Evolutionary conservation across 2,797 vertebrate species (phyloP), one percentile per base, ranked within the genome.

Genomic region (Scarus forsteni): DNA sequence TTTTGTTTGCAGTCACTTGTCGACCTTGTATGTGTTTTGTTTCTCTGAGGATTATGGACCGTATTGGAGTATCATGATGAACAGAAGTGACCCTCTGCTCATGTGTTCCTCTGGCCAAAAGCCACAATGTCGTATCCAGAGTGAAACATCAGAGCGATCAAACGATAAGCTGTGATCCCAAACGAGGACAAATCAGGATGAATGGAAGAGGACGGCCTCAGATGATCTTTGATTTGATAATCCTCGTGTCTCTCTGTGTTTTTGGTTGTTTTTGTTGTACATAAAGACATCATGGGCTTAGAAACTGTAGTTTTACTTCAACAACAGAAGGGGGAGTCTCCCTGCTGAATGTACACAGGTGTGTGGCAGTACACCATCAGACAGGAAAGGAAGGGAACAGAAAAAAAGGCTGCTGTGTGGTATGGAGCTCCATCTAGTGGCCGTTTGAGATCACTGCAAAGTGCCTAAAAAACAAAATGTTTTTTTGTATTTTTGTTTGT

Each of bases 341-440:
- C 50, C 54, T 65, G 44, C 67, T 75, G 70, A 27, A 70, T 61
- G 42, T 14, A 19, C 38, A 70, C 51, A 9, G 12, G 50, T 53
- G 53, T 74, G 42, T 72, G 72, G 68, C 79, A 79, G 48, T 84
- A 83, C 88, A 87, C 66, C 50, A 53, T 12, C n/a, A 3, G 1
- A 50, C 43, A 12, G 10, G 13, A 13, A 6, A 12, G 40, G 40
- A 5, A 10, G 40, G 55, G 27, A 3, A 66, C 27, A 2, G 58
- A 40, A 67, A 60, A 44, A 44, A 16, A 36, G 10, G 12, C 13
- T 66, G 61, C 50, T 58, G 36, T 55, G 77, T 60, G 7, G 38
- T 3, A 7, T 39, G 5, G 7, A 54, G 39, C 78, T 3, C 88
- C 89, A 86, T 43, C 92, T 92, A 83, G 82, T 89, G 92, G 60